Base-by-base conservation (phyloP, 2,888 invertebrate species). In the Pasiphila rectangulata region DNA sequence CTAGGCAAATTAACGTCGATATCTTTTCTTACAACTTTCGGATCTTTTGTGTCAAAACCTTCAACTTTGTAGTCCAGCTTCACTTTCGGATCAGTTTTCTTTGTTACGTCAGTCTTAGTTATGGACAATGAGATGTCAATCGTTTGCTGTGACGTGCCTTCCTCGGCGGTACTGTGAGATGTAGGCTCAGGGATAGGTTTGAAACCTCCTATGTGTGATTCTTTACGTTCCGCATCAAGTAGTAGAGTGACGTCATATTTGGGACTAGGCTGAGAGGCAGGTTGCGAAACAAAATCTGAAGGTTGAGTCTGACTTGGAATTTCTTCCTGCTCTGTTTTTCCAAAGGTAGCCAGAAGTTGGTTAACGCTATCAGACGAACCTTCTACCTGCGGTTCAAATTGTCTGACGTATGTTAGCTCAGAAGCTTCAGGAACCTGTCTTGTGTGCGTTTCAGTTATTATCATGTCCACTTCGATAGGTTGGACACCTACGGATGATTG, bases 111-210 rank as follows among this genome's bases (percentile, higher is more conserved):
- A 17, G 69, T 64, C 66, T 83, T 83, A 9, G 70, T 63, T 17
- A 87, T 62, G 27, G 83, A 76, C 65, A 85, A 67, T 29, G 78
- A 72, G 54, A 87, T 81, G 19, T 87, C 83, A 10, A 86, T 60
- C 15, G 76, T 76, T 58, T 81, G 72, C 30, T 63, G 54, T 27
- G 61, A 52, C 51, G 66, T 70, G 0, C 65, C 59, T 3, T 44
- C 21, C 37, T 45, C 3, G 34, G 17, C 39, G 5, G 40, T 30
- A 23, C 37, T 24, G 7, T 32, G 24, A 25, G 50, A 40, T 29
- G 50, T 45, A 23, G 53, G 46, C 7, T 9, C 21, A 4, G 37
- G 34, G 4, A 37, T 40, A 9, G 56, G 57, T 41, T 63, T 63
- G n/a, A 59, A 51, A 21, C 62, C 62, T 46, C 72, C 61, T 12